Conservation (phyloP, 2,888 invertebrate species). For the Zaprionus lineosus region DNA sequence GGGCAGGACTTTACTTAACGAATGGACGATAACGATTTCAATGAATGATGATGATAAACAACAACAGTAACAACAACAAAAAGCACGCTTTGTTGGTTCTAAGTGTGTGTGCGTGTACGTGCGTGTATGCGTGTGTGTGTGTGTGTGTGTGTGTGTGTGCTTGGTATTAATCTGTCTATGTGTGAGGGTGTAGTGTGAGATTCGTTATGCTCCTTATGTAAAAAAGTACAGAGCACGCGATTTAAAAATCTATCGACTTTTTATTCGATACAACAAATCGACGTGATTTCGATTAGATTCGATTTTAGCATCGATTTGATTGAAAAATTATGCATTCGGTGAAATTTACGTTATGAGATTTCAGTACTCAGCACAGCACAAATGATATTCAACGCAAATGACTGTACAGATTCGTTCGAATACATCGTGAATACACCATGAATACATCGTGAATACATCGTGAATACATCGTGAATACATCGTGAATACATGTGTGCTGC, state of each 20-base stretch:
- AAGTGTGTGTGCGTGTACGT: constrained; percentile 9
- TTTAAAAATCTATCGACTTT: constrained; percentile 45
- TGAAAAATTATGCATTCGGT: constrained; percentile 62
- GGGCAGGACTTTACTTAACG: constrained; percentile 42
- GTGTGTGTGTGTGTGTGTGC: constrained; percentile 5
- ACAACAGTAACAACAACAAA: constrained; percentile 63
- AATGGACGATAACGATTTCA: constrained; percentile 56
- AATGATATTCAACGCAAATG: constrained; percentile 52
- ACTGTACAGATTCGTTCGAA: too few species aligned
- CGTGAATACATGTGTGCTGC: constrained; percentile 63
- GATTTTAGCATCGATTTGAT: constrained; percentile 23
- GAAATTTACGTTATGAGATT: constrained; percentile 82
- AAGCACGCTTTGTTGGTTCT: constrained; percentile 35
- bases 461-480: constrained; percentile 6
- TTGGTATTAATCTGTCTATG: constrained; percentile 20
- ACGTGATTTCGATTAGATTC: constrained; percentile 40
- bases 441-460: not conserved
- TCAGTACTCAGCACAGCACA: constrained; percentile 79
- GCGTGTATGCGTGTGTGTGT: constrained; percentile 4
- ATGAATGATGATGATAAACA: constrained; percentile 59
- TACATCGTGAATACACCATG: not conserved
- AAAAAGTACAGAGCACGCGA: constrained; percentile 44
- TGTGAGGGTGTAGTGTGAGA: constrained; percentile 34
- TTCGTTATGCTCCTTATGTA: constrained; percentile 34
- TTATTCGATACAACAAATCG: too few species aligned